These are phyloP conservation scores for Botia kubotai DNA, from an alignment of 2,797 vertebrate genomes.

Conservation along the genomic window DNA sequence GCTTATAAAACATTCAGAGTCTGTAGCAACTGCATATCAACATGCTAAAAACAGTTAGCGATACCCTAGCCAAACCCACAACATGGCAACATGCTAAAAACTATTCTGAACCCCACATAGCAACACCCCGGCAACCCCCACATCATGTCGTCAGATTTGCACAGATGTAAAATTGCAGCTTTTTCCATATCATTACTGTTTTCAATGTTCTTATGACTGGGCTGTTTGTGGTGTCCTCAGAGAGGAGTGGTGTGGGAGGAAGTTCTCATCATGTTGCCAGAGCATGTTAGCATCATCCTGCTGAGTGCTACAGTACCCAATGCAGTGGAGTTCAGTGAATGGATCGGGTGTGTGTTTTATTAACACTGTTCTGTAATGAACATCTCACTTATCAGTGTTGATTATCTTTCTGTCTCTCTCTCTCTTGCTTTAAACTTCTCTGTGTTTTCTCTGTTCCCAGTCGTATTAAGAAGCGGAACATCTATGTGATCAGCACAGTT, in stretches of 20 bases:
- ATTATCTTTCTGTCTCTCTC: neutral
- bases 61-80: no score
- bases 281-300: conserved; percentile 92
- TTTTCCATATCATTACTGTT: neutral
- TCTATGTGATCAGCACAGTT: conserved; percentile 91
- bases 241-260: conserved; percentile 96
- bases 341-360: conserved; percentile 84
- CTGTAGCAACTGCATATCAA: no score
- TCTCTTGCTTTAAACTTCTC: neutral
- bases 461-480: conserved; percentile 87
- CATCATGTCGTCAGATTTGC: no score
- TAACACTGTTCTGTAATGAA: neutral
- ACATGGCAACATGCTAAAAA: no score
- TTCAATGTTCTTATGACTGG: conserved; percentile 1
- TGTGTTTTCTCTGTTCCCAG: conserved; percentile 63
- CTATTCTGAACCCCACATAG: no score
- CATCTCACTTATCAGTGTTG: neutral
- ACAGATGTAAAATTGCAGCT: neutral
- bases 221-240: conserved; percentile 66
- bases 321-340: conserved; percentile 91
- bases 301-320: conserved; percentile 93
- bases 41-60: no score
- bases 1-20: neutral
- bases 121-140: no score
- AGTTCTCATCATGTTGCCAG: conserved; percentile 92